Conservation (phyloP, 2,113 vertebrate genomes). For the Siphamia tubifer region DNA sequence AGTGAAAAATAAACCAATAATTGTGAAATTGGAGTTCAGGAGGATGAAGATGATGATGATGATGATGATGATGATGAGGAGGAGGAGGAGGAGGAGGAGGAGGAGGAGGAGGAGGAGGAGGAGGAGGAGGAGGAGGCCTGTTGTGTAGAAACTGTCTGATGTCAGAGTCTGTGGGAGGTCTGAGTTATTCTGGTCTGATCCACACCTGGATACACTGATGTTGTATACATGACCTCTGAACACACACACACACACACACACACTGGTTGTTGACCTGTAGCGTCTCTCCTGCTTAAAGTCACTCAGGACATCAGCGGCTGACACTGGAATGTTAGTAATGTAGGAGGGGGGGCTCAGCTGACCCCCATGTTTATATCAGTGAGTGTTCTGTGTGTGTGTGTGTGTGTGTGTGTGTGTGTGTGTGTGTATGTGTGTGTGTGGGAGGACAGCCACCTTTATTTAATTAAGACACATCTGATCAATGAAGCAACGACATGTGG, state of each 20-base stretch:
- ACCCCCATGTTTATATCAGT: slow-evolving; percentile 48
- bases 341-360: slow-evolving; percentile 21
- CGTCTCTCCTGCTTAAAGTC: slow-evolving; percentile 62
- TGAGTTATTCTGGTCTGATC: slow-evolving; percentile 43
- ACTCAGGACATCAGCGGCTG: slow-evolving; percentile 54
- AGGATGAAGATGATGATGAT: too few relatives aligned
- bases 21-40: slow-evolving; percentile 39
- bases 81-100: too few relatives aligned
- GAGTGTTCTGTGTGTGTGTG: too few relatives aligned
- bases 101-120: too few relatives aligned
- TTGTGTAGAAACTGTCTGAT: slow-evolving; percentile 40
- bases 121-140: too few relatives aligned
- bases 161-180: slow-evolving; percentile 71
- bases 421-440: too few relatives aligned
- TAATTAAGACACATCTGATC: too few relatives aligned
- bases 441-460: too few relatives aligned
- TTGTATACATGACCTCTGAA: slow-evolving; percentile 65
- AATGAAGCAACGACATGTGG: too few relatives aligned
- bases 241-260: slow-evolving; percentile 69
- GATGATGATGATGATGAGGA: too few relatives aligned
- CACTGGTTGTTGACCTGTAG: slow-evolving; percentile 67
- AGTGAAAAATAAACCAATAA: slow-evolving; percentile 50
- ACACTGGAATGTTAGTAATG: slow-evolving; percentile 74
- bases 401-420: too few relatives aligned
- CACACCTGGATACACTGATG: slow-evolving; percentile 69